Percentiles rank a stretch among this genome's conserved stretches.
Conservation (phyloP, 2,888 invertebrate genomes). For the Hedychridium roseum region DNA sequence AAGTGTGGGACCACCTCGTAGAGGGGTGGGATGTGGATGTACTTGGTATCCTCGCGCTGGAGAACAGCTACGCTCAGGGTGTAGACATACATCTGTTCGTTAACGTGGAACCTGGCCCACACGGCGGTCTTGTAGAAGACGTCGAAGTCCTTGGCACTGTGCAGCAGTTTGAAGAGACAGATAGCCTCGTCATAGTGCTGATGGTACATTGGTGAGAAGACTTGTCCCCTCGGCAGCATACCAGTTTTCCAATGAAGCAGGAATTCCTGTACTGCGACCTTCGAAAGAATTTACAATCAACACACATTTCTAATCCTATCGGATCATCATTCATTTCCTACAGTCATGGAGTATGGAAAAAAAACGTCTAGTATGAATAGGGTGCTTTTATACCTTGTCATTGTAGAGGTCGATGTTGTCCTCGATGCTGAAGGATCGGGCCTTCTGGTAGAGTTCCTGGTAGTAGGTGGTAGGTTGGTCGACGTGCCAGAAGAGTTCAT, state of each 20-base stretch:
- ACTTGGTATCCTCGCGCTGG: conserved; percentile 69
- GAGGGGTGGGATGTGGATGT: conserved; percentile 72
- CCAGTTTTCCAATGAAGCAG: conserved; percentile 58
- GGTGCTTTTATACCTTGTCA: conserved; percentile 48
- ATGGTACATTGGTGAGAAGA: conserved; percentile 55
- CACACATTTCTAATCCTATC: no score
- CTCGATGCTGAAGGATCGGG: conserved; percentile 42
- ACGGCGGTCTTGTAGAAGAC: conserved; percentile 70
- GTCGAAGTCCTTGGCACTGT: conserved; percentile 70
- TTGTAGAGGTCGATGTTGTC: conserved; percentile 37
- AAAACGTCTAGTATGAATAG: not conserved
- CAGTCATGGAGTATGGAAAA: no score
- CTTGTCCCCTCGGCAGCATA: conserved; percentile 47
- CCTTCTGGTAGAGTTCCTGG: conserved; percentile 45
- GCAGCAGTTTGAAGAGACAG: conserved; percentile 68
- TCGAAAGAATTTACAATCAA: conserved; percentile 12
- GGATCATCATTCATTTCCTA: no score
- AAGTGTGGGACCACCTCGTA: conserved; percentile 74
- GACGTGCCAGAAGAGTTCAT: conserved; percentile 64
- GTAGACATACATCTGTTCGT: conserved; percentile 72
- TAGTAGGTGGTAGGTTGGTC: conserved; percentile 55
- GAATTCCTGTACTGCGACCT: conserved; percentile 65
- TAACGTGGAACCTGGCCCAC: conserved; percentile 68
- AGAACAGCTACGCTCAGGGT: conserved; percentile 69
- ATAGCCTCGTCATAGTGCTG: conserved; percentile 65